These are phyloP conservation scores for Perizoma affinitatum DNA, from an alignment of 2,888 invertebrate genomes.

Conservation along the genomic window DNA sequence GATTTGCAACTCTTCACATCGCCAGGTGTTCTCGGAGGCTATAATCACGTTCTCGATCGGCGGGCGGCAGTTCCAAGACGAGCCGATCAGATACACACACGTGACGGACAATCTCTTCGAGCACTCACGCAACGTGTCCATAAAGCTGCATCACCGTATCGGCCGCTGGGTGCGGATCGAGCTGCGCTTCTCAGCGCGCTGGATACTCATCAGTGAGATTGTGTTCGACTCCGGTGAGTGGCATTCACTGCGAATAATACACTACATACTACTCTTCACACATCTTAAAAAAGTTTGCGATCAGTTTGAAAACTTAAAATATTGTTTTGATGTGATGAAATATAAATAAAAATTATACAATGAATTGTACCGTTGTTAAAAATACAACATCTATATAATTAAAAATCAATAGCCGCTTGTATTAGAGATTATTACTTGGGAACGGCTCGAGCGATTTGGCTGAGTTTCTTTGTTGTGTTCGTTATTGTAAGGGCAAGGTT, in stretches of 20 bases:
- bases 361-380: no score
- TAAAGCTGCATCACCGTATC: constrained; percentile 91
- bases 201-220: constrained; percentile 96
- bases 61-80: constrained; percentile 90
- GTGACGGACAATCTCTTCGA: constrained; percentile 92
- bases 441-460: no score
- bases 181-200: constrained; percentile 90
- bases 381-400: no score
- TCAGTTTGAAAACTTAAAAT: no score
- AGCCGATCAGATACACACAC: constrained; percentile 89
- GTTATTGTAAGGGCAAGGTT: no score
- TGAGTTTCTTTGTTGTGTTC: no score
- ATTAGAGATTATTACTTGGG: no score
- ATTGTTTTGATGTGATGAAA: no score
- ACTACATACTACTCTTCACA: not conserved
- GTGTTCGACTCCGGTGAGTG: constrained; percentile 91
- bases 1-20: not conserved
- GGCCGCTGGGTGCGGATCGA: constrained; percentile 92
- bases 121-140: constrained; percentile 90
- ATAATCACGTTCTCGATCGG: constrained; percentile 92
- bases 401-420: no score
- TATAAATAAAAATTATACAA: no score
- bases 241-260: not conserved
- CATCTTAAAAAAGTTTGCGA: not conserved
- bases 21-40: constrained; percentile 90